These are phyloP conservation scores for Toxostoma redivivum DNA, from an alignment of 2,113 vertebrate species.

Conservation along the genomic window DNA sequence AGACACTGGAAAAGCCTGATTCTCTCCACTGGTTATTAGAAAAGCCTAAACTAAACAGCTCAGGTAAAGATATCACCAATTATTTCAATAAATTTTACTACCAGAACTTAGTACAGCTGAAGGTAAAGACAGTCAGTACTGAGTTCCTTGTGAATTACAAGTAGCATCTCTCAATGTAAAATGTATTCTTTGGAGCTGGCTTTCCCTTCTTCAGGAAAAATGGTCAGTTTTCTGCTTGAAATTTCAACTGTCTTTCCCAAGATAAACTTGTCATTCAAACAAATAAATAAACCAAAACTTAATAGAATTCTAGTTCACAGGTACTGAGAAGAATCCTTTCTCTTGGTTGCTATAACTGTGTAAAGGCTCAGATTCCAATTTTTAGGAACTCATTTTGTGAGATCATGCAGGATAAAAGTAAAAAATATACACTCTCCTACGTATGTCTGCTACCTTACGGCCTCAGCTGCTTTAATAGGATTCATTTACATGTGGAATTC, in stretches of 20 bases:
- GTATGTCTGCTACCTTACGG: not conserved
- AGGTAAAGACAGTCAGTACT: not conserved
- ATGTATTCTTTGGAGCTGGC: too few relatives aligned
- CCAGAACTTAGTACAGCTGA: not conserved
- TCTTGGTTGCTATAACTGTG: not conserved
- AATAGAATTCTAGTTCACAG: not conserved
- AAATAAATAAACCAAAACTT: not conserved
- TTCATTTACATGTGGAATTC: not conserved
- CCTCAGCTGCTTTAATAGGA: not conserved
- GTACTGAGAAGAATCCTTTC: not conserved
- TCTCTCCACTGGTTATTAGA: not conserved
- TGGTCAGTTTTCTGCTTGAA: not conserved
- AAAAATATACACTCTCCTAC: not conserved
- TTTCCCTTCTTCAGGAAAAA: not conserved
- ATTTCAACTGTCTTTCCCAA: not conserved
- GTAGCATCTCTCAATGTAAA: not conserved
- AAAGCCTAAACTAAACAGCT: not conserved
- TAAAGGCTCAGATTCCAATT: not conserved
- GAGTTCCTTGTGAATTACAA: not conserved
- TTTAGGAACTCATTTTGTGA: not conserved
- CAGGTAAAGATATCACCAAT: not conserved
- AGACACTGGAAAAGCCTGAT: not conserved
- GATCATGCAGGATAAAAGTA: not conserved
- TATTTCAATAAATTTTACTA: not conserved
- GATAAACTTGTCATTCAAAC: not conserved